Evolutionary conservation across 2,113 vertebrate species (phyloP), one percentile per base, ranked within the genome.

Genomic region (Ochotona princeps): DNA sequence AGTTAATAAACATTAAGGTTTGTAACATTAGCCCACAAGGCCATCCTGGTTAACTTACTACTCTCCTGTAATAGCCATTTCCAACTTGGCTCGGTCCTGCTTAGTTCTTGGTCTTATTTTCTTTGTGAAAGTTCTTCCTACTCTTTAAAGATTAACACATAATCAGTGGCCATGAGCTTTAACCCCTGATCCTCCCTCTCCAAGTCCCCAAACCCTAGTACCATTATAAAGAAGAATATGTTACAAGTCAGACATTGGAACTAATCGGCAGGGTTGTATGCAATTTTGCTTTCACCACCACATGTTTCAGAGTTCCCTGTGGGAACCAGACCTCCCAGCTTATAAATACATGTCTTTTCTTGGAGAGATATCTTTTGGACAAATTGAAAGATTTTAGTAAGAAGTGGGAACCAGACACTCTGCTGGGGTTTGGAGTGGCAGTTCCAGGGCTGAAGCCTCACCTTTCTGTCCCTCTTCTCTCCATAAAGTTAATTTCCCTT

Each of bases 91-190:
- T 0, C 80, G 32, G 73, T 79, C 61, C 20, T 83, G 63, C 75
- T 57, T 30, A 72, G 20, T 63, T n/a, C 54, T 81, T 81, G 88
- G 32, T 90, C 73, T 44, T 26, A 35, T 70, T 51, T 69, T 44
- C 17, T 86, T 66, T 83, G 51, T 38, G 47, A n/a, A 4, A 54
- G 9, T 89, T 32, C 18, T 78, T 49, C 51, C 1, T 91, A n/a
- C 13, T 70, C 54, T 75, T 91, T 21, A 93, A 93, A 90, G 14
- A 84, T 60, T 87, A 91, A 86, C 82, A 93, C 87, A 79, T 21
- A 89, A 67, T 74, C 14, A 30, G 17, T 20, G 0, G 0, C 38
- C 47, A 63, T n/a, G 51, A 94, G 18, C 17, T 57, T 20, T 18
- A 57, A 32, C 21, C 60, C n/a, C 57, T 15, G 44, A 4, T 21